Base-by-base conservation (phyloP, 2,888 invertebrate genomes). In the Lutraria lutraria region DNA sequence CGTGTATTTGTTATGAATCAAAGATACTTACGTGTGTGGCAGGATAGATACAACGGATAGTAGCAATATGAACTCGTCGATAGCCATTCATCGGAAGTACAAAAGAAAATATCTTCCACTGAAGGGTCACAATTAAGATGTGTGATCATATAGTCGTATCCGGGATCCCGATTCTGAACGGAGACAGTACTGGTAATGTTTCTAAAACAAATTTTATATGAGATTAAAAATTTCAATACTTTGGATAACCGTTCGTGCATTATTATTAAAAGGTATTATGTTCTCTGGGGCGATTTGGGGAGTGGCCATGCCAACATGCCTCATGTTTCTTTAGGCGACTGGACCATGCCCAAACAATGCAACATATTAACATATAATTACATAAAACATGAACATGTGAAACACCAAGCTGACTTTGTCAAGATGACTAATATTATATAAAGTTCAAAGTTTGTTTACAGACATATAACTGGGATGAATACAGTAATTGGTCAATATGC, bases 91-190 rank as follows among this genome's bases (percentile, higher is more conserved):
- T 68, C 21, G n/a, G 83, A 83, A n/a, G 43, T n/a, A 43, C 83
- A 83, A 53, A 83, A 83, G n/a, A 83, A 72, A 15, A 83, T 52
- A 16, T 83, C 83, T 13, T 83, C 83, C 25, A 72, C 83, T 52
- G 83, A n/a, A 72, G 72, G 52, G 29, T 52, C 25, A 29, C 83
- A 83, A 16, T 68, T 13, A 10, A 83, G 83, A 34, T 72, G 1
- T n/a, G 68, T 83, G 16, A 83, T 72, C 68, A 68, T 72, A 0
- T 52, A 21, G 16, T 43, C 68, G 13, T 68, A 34, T 21, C 19
- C 34, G 21, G 72, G 63, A 6, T n/a, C 15, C 4, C 25, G 16
- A 16, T 83, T 63, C 16, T 52, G n/a, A 0, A 6, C 3, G n/a
- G 6, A 10, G n/a, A 16, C 0, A 53, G 25, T 16, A 29, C 34